Evolutionary conservation across 2,113 vertebrate genomes (phyloP).

Genomic region (Microcebus tavaratra): DNA sequence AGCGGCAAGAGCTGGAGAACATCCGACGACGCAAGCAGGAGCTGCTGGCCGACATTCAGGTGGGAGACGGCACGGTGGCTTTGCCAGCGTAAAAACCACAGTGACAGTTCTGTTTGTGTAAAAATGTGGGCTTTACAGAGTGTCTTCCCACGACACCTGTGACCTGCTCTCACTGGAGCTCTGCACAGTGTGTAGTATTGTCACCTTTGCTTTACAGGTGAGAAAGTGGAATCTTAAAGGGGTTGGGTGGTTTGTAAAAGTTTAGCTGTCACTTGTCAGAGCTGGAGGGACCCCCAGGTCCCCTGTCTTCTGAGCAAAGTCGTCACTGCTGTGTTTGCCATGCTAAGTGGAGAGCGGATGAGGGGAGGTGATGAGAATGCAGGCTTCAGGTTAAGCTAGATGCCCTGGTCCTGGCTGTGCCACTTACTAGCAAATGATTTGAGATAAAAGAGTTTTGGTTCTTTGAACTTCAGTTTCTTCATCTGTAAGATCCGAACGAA

Average conservation of each 20-base stretch:
- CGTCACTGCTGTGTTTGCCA: not conserved
- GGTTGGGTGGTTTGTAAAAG: fast-evolving
- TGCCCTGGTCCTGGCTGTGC: not conserved
- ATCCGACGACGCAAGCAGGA: slow-evolving; percentile 97
- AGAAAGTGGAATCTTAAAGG: not conserved
- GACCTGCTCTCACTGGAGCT: fast-evolving
- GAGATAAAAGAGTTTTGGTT: not conserved
- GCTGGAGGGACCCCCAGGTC: not conserved
- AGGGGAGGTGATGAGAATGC: not conserved
- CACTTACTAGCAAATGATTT: not conserved
- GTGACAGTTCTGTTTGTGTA: fast-evolving
- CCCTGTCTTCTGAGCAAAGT: not conserved
- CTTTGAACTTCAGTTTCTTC: not conserved
- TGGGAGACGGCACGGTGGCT: slow-evolving; percentile 63
- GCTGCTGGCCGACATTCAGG: slow-evolving; percentile 98
- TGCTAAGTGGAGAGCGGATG: fast-evolving
- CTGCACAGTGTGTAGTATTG: fast-evolving
- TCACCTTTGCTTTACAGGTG: fast-evolving
- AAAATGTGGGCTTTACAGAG: not conserved
- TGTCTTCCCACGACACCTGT: fast-evolving
- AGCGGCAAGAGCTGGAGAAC: slow-evolving; percentile 96
- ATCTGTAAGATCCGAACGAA: not conserved
- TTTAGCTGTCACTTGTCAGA: not conserved
- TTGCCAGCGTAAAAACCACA: fast-evolving
- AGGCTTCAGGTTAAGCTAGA: not conserved